Evolutionary conservation across 2,888 invertebrate genomes (phyloP).

Genomic region (Nomada goodeniana): DNA sequence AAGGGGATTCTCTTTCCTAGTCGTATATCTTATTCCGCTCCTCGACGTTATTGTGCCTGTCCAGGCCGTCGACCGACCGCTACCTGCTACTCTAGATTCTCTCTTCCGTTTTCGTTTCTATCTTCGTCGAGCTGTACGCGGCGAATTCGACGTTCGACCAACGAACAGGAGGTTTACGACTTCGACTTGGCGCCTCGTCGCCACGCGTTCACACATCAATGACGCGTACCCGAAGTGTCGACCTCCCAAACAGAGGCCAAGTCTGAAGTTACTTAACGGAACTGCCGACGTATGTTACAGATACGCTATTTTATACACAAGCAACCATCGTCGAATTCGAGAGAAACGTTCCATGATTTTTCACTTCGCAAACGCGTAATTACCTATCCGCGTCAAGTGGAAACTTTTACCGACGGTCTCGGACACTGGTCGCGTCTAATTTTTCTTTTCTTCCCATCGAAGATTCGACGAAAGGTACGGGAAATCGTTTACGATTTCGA

Average conservation of each 20-base stretch:
- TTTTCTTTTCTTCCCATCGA: too few relatives aligned
- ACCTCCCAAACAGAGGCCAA: constrained; percentile 18
- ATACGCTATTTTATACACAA: not conserved
- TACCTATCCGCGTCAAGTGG: not conserved
- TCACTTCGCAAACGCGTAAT: too few relatives aligned
- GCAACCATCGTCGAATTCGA: not conserved
- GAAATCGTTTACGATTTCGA: not conserved
- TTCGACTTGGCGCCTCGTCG: constrained; percentile 34
- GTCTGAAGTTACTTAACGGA: not conserved
- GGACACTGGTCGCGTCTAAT: not conserved
- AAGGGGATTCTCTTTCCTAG: constrained; percentile 67
- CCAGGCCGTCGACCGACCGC: constrained; percentile 73
- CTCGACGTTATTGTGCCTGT: constrained; percentile 68
- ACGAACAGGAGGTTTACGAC: constrained; percentile 40
- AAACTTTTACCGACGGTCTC: not conserved
- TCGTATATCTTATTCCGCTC: constrained; percentile 78
- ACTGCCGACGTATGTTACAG: not conserved
- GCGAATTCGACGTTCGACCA: constrained; percentile 42
- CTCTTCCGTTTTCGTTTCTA: constrained; percentile 66
- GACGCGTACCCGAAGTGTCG: constrained; percentile 30
- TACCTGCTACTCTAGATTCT: constrained; percentile 80
- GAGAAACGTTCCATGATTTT: too few relatives aligned
- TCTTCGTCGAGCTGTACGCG: constrained; percentile 29
- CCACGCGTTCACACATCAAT: constrained; percentile 20
- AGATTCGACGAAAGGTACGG: not conserved